Conservation (phyloP, 2,113 vertebrate species). For the Ameiurus melas region DNA sequence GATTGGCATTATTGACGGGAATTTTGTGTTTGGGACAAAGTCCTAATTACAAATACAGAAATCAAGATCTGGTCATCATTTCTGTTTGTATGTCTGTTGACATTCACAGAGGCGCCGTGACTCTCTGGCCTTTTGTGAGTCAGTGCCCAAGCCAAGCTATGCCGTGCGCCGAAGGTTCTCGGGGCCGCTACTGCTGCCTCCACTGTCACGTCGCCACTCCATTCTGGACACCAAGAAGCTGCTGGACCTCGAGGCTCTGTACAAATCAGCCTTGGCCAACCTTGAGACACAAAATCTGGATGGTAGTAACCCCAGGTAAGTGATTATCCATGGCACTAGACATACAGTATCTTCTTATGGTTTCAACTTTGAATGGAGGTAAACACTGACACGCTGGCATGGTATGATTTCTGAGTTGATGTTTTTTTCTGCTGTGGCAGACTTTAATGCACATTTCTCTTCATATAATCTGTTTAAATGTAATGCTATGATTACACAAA, state of each 20-base stretch:
- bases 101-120: conserved; percentile 56
- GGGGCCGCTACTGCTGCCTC: conserved; percentile 75
- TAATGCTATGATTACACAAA: background rate
- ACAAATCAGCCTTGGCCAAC: conserved; percentile 71
- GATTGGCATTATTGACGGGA: background rate
- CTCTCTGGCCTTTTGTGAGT: conserved; percentile 51
- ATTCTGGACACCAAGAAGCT: conserved; percentile 63
- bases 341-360: background rate
- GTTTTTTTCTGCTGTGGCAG: background rate
- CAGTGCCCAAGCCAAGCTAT: conserved; percentile 45
- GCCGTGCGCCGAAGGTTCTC: conserved; percentile 78
- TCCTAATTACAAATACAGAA: background rate
- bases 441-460: background rate
- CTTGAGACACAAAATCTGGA: conserved; percentile 62
- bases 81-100: conserved; percentile 4
- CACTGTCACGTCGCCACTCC: conserved; percentile 69
- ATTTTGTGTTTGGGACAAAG: background rate
- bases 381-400: background rate
- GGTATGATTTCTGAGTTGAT: background rate
- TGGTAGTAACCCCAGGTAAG: conserved; percentile 57
- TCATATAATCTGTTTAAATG: background rate
- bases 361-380: background rate
- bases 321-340: background rate
- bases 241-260: conserved; percentile 65
- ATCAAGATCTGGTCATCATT: background rate